Base-by-base conservation (phyloP, 1,140 invertebrate genomes). In the Archegozetes longisetosus region DNA sequence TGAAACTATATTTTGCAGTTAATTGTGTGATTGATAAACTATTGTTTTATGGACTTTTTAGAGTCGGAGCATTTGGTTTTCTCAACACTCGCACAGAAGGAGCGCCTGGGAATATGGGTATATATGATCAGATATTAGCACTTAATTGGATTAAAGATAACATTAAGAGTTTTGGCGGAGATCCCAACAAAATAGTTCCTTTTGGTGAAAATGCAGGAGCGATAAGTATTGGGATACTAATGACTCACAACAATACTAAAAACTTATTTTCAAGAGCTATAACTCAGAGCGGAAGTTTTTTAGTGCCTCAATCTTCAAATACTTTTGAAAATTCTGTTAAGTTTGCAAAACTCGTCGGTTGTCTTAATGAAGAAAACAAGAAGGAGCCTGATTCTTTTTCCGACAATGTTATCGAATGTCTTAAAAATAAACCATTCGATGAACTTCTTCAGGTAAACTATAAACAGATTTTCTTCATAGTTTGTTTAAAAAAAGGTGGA, bases 111-210 rank as follows among this genome's bases (percentile, higher is more conserved):
- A 98, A 98, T 72, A 84, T 88, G 53, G 94, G 92, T 13, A 73
- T 97, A 61, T 93, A 89, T 65, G 91, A 97, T 72, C 92, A 95
- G 72, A 74, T 90, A 65, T 85, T 94, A 84, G 92, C 89, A 3
- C 76, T 94, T 29, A 83, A 91, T 69, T 94, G 88, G 88, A 83
- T 98, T 3, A 82, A 84, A 69, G 85, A 91, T 68, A 97, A 98
- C 73, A 94, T 97, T 61, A 80, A 80, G 55, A 77, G 80, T 25
- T 98, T 98, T 73, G 93, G 92, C 47, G 94, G 94, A 2, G 92
- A 96, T 60, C 67, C 69, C 2, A 62, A 67, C 17, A 58, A 59
- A 4, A 6, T 59, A n/a, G 57, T 59, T 23, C 55, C 75, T 14
- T 71, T 77, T 66, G 75, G 75, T 2, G 72, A 76, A 55, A 74